Base-by-base conservation (phyloP, 2,888 invertebrate genomes). In the Caradrina kadenii region DNA sequence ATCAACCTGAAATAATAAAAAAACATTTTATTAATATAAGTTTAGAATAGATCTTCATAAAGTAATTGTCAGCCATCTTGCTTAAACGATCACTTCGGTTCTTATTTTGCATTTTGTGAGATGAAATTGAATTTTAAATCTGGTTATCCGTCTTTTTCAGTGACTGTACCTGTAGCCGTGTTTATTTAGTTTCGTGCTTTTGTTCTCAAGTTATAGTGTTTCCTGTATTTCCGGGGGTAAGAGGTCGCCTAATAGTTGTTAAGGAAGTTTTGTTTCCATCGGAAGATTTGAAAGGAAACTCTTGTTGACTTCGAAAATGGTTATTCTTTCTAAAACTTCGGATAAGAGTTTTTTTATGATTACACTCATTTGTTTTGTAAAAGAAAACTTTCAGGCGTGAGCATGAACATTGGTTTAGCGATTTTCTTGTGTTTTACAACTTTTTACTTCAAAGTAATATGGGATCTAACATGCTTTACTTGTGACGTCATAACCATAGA, bases 111-210 rank as follows among this genome's bases (percentile, higher is more conserved):
- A 49, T 19, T 10, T 19, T 49, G 48, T n/a, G 22, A 1, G n/a
- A 5, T 22, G 21, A 4, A 63, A 63, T 50, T 35, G 3, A 39
- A 42, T 26, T 52, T 2, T 13, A n/a, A 50, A 31, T 26, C n/a
- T 50, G 19, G 8, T 21, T 15, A 49, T 26, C 13, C 1, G 11
- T 50, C 3, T 52, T 52, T 22, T 15, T 45, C 17, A 13, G 11
- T n/a, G 31, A 54, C n/a, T 15, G 62, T 48, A 35, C 67, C 19
- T n/a, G n/a, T 22, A 50, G 39, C 52, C 31, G 49, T 26, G 35
- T 62, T 59, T 62, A 42, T 54, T 63, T 63, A 67, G 50, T 69
- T 67, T 49, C 26, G 35, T 31, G 67, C 21, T 72, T 82, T 68
- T 72, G 35, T 70, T 64, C 53, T 10, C 10, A 62, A 66, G 48